Base-by-base conservation (phyloP, 2,888 invertebrate species). In the Lasioglossum calceatum region DNA sequence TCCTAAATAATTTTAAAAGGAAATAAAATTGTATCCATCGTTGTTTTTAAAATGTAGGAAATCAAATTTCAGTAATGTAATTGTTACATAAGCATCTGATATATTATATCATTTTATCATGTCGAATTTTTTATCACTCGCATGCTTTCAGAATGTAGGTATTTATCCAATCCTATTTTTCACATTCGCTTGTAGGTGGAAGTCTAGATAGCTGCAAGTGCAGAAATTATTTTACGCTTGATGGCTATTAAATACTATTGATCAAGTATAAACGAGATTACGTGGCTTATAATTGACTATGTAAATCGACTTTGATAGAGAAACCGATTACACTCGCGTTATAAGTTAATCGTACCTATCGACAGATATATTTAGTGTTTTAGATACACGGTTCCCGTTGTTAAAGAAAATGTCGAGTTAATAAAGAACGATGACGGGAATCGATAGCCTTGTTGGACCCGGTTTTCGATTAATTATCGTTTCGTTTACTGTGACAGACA, bases 311-410 rank as follows among this genome's bases (percentile, higher is more conserved):
- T 77, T 64, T 50, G 67, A 61, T 44, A 64, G 71, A 54, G 76
- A 78, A 81, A 84, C 81, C 80, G 80, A 86, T 84, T 77, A 42
- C 50, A 64, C 27, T 73, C 86, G 39, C n/a, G 74, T 58, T 76
- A 76, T 71, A 8, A 72, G 71, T 81, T 79, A 84, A 84, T 86
- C 84, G 75, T 32, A 5, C 7, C 19, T 76, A 84, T 79, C 81
- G 86, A 75, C 71, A 36, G 32, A 58, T 78, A 77, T 78, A 81
- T 85, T 73, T 80, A 36, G 61, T 32, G 77, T 42, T 58, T 75
- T 77, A 39, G 72, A 19, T 78, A 61, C 70, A 44, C 61, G 70
- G 32, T 61, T 72, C 8, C 71, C 16, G 42, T 50, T 36, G 84
- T 39, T 72, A 67, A 79, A 72, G 76, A 54, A 74, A 83, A 79